Evolutionary conservation across 1,140 invertebrate species (phyloP).

Genomic region (Zaprionus kolodkinae): DNA sequence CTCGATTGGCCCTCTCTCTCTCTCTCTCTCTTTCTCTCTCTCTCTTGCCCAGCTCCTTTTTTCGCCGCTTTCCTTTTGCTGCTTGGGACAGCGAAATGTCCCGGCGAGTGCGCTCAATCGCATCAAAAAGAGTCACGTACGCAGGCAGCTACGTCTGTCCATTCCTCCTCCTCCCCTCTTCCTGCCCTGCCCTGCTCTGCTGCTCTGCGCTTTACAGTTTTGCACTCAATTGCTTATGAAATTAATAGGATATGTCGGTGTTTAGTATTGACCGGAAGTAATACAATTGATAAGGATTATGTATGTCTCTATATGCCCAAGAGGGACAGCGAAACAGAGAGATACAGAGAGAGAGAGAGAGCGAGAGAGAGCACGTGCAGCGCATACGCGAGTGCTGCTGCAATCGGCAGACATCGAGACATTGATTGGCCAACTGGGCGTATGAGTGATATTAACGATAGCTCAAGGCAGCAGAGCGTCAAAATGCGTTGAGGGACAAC

Average conservation of each 20-base stretch:
- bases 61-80: conserved; percentile 31
- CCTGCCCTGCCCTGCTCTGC: background rate
- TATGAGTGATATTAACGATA: conserved; percentile 75
- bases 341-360: conserved; percentile 35
- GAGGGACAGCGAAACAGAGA: conserved; percentile 39
- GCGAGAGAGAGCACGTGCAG: conserved; percentile 36
- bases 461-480: conserved; percentile 31
- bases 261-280: conserved; percentile 84
- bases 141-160: conserved; percentile 14
- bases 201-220: conserved; percentile 74
- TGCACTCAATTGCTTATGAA: conserved; percentile 84
- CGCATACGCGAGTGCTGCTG: conserved; percentile 31
- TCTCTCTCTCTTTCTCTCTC: too few species aligned
- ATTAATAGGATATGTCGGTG: conserved; percentile 84
- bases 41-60: conserved; percentile 7
- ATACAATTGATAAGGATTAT: conserved; percentile 84
- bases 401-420: conserved; percentile 14
- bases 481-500: background rate
- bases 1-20: conserved; percentile 19
- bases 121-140: conserved; percentile 79
- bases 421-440: conserved; percentile 75
- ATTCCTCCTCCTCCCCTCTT: background rate
- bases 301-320: conserved; percentile 49
- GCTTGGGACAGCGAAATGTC: conserved; percentile 52
- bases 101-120: conserved; percentile 73